phyloP scores from a whole-genome alignment of 2,113 vertebrate genomes.

The Mungos mungo region DNA sequence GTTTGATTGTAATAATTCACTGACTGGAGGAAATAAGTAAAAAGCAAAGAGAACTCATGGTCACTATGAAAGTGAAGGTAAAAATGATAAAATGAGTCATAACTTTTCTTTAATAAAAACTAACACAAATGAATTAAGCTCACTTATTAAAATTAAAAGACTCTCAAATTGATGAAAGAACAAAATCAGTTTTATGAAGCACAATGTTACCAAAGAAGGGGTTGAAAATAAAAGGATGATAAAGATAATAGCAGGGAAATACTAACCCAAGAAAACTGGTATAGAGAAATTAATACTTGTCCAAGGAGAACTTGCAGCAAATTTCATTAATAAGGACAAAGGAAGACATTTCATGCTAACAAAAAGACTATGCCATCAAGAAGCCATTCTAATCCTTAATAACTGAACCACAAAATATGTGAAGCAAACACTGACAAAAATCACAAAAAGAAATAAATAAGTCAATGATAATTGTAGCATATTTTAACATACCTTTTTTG shows the following conservation, averaged over 20 bases:
- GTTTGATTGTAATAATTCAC: background rate
- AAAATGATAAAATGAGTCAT: background rate
- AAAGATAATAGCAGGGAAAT: background rate
- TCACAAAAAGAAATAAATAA: background rate
- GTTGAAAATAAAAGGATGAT: background rate
- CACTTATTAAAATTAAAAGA: background rate
- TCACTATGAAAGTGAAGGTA: background rate
- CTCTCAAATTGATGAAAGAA: background rate
- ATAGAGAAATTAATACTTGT: background rate
- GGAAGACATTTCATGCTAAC: background rate
- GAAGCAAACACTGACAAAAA: background rate
- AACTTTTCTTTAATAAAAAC: background rate
- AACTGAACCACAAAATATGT: background rate
- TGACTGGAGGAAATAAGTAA: background rate
- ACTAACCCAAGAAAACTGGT: background rate
- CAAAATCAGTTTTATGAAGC: background rate
- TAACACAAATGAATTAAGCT: background rate
- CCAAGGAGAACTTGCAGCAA: background rate
- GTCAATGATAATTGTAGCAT: background rate
- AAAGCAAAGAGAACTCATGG: background rate
- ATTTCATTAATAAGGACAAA: background rate
- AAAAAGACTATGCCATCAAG: background rate
- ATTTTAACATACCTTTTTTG: background rate
- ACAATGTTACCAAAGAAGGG: background rate
- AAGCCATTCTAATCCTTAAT: background rate